These are phyloP conservation scores for Dendrolimus kikuchii DNA, from an alignment of 1,140 invertebrate species.

Conservation along the genomic window DNA sequence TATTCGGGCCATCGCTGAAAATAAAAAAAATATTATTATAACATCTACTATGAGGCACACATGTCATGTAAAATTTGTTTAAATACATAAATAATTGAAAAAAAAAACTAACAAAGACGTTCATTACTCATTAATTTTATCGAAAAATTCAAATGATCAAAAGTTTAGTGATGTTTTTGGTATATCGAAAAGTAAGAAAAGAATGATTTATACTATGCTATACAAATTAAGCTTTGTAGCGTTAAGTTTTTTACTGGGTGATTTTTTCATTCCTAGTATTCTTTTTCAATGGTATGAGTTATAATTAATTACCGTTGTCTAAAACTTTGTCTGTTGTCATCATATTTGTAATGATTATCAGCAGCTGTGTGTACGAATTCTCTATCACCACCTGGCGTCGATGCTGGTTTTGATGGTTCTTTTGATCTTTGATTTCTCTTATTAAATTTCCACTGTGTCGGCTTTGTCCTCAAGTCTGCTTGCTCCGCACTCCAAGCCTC, in stretches of 20 bases:
- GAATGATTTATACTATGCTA: no score
- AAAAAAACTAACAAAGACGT: no score
- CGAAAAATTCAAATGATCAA: no score
- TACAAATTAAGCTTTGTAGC: no score
- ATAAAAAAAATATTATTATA: conserved; percentile 13
- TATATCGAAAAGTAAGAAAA: no score
- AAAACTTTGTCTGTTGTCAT: conserved; percentile 61
- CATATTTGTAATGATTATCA: conserved; percentile 65
- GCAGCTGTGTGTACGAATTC: conserved; percentile 62
- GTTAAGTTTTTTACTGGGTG: no score
- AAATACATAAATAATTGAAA: no score
- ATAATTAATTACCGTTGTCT: conserved; percentile 47
- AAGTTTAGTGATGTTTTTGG: no score
- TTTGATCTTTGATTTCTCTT: conserved; percentile 74
- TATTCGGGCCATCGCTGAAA: conserved; percentile 69
- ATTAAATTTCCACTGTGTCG: conserved; percentile 83
- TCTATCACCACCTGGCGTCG: conserved; percentile 60
- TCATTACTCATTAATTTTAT: no score
- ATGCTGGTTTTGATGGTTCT: conserved; percentile 57
- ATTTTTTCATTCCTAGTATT: no score
- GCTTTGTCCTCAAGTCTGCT: conserved; percentile 75
- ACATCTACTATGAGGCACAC: background rate
- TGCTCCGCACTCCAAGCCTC: conserved; percentile 86
- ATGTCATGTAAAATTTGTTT: no score
- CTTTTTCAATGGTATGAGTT: background rate